phyloP scores from a whole-genome alignment of 2,797 vertebrate genomes.

The Cossypha dichroa region DNA sequence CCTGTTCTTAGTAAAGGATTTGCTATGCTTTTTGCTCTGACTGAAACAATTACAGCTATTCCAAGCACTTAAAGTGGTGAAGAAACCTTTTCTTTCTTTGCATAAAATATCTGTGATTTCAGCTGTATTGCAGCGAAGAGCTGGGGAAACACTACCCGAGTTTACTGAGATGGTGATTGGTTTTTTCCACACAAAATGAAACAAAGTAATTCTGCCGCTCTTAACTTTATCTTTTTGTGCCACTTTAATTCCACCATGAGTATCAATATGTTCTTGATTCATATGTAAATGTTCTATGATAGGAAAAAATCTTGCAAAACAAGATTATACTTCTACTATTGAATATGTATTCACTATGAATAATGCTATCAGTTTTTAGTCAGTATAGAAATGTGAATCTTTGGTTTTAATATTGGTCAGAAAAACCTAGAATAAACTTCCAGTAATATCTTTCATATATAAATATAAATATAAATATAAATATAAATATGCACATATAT shows the following conservation, averaged over 20 bases:
- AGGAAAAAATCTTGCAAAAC: neutral
- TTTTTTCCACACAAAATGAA: neutral
- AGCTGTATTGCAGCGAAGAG: neutral
- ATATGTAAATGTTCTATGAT: neutral
- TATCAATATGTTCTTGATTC: neutral
- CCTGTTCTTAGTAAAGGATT: neutral
- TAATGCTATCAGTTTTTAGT: neutral
- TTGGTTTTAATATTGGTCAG: neutral
- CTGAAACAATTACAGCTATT: neutral
- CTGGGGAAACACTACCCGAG: neutral
- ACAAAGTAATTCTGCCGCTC: neutral
- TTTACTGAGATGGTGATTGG: fast-evolving
- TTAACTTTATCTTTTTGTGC: neutral
- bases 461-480: neutral
- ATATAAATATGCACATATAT: neutral
- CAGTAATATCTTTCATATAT: neutral
- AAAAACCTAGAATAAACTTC: neutral
- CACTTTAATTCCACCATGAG: neutral
- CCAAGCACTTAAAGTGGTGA: neutral
- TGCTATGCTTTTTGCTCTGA: neutral
- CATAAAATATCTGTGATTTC: neutral
- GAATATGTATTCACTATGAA: neutral
- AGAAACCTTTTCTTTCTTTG: neutral
- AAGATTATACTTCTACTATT: neutral
- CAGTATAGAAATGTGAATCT: neutral